Conservation (phyloP, 2,797 vertebrate species). For the Lophius americanus region DNA sequence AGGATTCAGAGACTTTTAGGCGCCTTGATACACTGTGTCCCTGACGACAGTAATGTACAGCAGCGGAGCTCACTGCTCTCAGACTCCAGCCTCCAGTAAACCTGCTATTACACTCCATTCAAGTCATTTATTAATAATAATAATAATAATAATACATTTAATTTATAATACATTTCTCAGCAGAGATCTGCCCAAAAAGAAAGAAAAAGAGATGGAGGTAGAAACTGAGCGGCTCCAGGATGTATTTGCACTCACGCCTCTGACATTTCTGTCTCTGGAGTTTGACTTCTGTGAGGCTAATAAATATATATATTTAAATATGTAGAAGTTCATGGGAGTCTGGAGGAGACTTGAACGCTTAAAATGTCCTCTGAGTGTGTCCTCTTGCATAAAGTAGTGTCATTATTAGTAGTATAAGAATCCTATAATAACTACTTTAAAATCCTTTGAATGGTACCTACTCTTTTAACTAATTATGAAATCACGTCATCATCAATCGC, state of each 20-base stretch:
- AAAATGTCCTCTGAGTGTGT: too few relatives aligned
- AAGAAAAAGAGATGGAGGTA: conserved; percentile 5
- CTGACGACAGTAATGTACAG: conserved; percentile 35
- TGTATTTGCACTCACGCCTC: background rate
- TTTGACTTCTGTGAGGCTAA: background rate
- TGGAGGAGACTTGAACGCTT: too few relatives aligned
- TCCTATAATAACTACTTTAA: too few relatives aligned
- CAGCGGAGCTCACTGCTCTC: conserved; percentile 28
- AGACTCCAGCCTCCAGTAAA: conserved; percentile 22
- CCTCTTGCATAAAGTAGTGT: too few relatives aligned
- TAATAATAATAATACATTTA: too few relatives aligned
- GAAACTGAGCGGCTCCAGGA: conserved; percentile 1
- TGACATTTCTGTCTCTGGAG: background rate
- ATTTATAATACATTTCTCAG: too few relatives aligned
- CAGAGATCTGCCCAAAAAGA: conserved; percentile 32
- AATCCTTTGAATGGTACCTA: too few relatives aligned
- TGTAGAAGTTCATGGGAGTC: too few relatives aligned
- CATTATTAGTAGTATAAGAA: too few relatives aligned
- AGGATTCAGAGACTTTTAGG: conserved; percentile 51
- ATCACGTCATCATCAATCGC: too few relatives aligned
- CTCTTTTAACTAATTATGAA: too few relatives aligned
- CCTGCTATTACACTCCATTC: conserved; percentile 1
- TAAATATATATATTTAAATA: background rate
- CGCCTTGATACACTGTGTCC: conserved; percentile 34
- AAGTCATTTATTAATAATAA: too few relatives aligned